phyloP scores from a whole-genome alignment of 2,888 invertebrate species.

The Crossocerus cetratus region DNA sequence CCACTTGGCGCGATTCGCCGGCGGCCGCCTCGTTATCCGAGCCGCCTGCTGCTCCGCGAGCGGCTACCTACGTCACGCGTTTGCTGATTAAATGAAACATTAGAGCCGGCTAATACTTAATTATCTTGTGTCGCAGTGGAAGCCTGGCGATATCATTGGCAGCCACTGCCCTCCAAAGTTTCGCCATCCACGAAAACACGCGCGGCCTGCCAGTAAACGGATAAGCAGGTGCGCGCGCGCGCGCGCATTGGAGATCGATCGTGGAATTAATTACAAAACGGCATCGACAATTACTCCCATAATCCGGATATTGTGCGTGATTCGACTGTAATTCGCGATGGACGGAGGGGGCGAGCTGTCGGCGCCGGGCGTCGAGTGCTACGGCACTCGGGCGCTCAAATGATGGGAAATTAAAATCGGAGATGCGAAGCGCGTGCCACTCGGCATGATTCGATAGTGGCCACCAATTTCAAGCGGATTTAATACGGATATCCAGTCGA shows the following conservation, averaged over 20 bases:
- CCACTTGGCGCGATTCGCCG: slow-evolving; percentile 7
- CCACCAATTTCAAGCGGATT: slow-evolving; percentile 13
- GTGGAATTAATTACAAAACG: slow-evolving; percentile 36
- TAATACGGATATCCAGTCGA: slow-evolving; percentile 12
- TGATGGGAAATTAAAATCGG: slow-evolving; percentile 51
- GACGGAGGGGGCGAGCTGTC: slow-evolving; percentile 41
- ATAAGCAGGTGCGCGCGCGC: slow-evolving; percentile 5
- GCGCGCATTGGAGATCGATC: slow-evolving; percentile 7
- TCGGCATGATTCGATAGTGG: slow-evolving; percentile 18
- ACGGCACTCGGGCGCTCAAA: slow-evolving; percentile 36
- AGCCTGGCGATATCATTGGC: too few relatives aligned
- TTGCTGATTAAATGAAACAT: too few relatives aligned
- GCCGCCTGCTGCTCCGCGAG: neutral
- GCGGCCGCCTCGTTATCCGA: slow-evolving; percentile 16
- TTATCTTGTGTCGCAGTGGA: neutral
- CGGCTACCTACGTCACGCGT: too few relatives aligned
- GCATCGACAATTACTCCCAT: slow-evolving; percentile 37
- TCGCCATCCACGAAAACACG: too few relatives aligned
- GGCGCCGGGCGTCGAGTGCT: slow-evolving; percentile 23
- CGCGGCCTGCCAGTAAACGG: too few relatives aligned
- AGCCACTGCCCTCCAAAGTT: too few relatives aligned
- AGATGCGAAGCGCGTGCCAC: slow-evolving; percentile 14
- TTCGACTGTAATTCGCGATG: slow-evolving; percentile 44
- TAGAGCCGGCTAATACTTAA: neutral
- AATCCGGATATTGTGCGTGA: slow-evolving; percentile 36